Evolutionary conservation across 1,140 invertebrate species (phyloP), one percentile per base, ranked within the genome.

Genomic region (Drosophila mojavensis): DNA sequence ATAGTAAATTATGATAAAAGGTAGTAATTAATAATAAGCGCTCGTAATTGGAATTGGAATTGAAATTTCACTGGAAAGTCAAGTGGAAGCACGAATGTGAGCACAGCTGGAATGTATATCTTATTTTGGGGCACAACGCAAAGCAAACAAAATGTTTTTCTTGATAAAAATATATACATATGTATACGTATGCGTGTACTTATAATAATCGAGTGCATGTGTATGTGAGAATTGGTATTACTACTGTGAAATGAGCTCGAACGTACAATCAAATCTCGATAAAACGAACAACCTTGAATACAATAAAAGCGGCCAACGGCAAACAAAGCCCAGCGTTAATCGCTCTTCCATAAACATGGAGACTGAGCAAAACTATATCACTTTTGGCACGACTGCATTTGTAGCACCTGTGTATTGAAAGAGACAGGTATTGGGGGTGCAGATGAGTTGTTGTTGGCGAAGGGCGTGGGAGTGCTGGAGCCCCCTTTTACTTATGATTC

Each of bases 261-360:
- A 15, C 33, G 26, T 63, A 68, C 64, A 61, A 82, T 59, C 50
- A 71, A 80, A 65, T 69, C 64, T 43, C 58, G 43, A 66, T 56
- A 66, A 77, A 75, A 81, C 47, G 47, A 71, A 75, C 70, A 83
- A 83, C 80, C 75, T 86, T 83, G 76, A 76, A 77, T 75, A 56
- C 61, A 65, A 83, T 61, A 82, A 71, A 73, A 75, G 75, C 66
- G 45, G 61, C 45, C 75, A 64, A 62, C 76, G 60, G 50, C 30
- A 59, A 63, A 53, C 47, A 67, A 67, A 55, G 43, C 58, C 62
- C 28, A 71, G 39, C 62, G 60, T 60, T 67, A 86, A 79, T 81
- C 71, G 53, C 74, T 43, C 45, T 62, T 53, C 68, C 47, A 54
- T 69, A 70, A 80, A 67, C 56, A 64, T 64, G 60, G 48, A 58